Evolutionary conservation across 2,797 vertebrate genomes (phyloP), one percentile per base, ranked within the genome.

Genomic region (Pangasius larnaudii): DNA sequence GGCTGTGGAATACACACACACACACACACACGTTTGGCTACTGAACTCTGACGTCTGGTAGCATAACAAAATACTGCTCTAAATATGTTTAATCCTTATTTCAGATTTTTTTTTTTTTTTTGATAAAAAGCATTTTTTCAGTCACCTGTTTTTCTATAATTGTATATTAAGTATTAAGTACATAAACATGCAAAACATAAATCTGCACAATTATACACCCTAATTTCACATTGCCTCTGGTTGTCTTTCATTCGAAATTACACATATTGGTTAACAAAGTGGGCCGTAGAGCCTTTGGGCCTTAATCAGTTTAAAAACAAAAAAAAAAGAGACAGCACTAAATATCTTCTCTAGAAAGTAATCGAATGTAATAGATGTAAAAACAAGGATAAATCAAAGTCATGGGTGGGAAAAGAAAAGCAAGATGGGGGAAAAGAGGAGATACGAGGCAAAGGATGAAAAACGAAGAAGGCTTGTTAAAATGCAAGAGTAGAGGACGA

Each of bases 1-100:
- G 0, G 95, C 96, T 96, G 91, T 4, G 33, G 79, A 42, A 85
- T 1, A 79, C 56, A 84, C 33, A 86, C 83, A 87, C n/a, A 88
- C 63, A 74, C 65, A 46, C 74, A 39, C 27, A 82, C 33, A 53
- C 9, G 2, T 18, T 19, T 39, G 69, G 0, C 4, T 75, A 49
- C 49, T 74, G 24, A n/a, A 5, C 8, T n/a, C 2, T 14, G 27
- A 51, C 3, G 6, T 77, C 27, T 53, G 30, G 14, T 18, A 53
- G 49, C 49, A 19, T 30, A 33, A 33, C 13, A n/a, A 75, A 42
- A 49, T 16, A 18, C n/a, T 77, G 46, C 14, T n/a, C 6, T 27
- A 14, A 75, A 51, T 13, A 51, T 78, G 51, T 36, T 56, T 24
- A 51, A 30, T 77, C 49, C 22, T 77, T 51, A 77, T 77, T 72